phyloP scores from a whole-genome alignment of 1,140 invertebrate genomes.

The Macrotrachela quadricornifera region DNA sequence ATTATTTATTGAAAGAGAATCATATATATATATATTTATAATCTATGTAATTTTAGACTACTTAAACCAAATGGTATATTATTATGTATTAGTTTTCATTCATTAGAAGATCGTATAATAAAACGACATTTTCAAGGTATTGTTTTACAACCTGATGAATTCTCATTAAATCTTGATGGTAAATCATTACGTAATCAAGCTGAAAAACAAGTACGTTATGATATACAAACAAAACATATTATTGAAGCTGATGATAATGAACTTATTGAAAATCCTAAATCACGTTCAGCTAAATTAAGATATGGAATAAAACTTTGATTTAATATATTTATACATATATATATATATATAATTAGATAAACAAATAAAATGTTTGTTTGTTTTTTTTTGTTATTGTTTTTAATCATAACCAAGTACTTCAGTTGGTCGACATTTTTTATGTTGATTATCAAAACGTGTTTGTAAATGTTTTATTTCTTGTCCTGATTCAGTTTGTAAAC shows the following conservation, averaged over 20 bases:
- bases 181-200: too few relatives aligned
- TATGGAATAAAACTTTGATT: conserved; percentile 3
- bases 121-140: conserved; percentile 65
- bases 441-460: too few relatives aligned
- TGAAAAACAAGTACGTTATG: conserved; percentile 45
- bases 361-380: too few relatives aligned
- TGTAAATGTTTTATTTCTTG: too few relatives aligned
- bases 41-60: conserved; percentile 12
- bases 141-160: conserved; percentile 37
- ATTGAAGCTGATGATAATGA: conserved; percentile 48
- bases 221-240: conserved; percentile 52
- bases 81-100: conserved; percentile 68
- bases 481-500: too few relatives aligned
- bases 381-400: too few relatives aligned
- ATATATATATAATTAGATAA: too few relatives aligned
- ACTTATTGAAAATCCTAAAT: conserved; percentile 52
- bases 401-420: too few relatives aligned
- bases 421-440: too few relatives aligned
- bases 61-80: conserved; percentile 55
- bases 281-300: conserved; percentile 63
- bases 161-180: conserved; percentile 16
- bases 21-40: too few relatives aligned
- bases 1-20: too few relatives aligned
- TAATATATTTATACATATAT: too few relatives aligned
- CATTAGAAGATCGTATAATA: conserved; percentile 77